Conservation (phyloP, 2,797 vertebrate species). For the Halcyon badia region DNA sequence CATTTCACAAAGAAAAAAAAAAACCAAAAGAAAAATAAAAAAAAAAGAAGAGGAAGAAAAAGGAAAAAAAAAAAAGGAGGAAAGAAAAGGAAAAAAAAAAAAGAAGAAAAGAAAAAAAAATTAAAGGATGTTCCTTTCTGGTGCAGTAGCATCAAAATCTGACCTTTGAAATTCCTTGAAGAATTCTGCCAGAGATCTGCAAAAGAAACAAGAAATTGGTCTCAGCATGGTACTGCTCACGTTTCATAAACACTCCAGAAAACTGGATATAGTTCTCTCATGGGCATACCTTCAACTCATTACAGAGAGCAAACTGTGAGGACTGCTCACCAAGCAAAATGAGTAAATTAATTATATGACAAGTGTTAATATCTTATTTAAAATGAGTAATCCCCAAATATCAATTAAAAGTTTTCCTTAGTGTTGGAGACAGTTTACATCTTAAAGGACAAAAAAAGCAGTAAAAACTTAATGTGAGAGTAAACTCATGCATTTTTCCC, state of each 20-base stretch:
- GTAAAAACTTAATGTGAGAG: neutral
- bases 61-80: neutral
- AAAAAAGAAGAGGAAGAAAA: too few relatives aligned
- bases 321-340: constrained; percentile 10
- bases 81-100: neutral
- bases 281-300: neutral
- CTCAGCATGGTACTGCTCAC: neutral
- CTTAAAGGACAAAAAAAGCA: neutral
- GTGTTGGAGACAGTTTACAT: neutral
- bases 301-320: constrained; percentile 22
- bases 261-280: neutral
- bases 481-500: neutral
- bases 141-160: neutral
- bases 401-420: constrained; percentile 20
- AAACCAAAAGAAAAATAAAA: neutral
- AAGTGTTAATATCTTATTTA: neutral
- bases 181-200: neutral
- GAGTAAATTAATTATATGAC: constrained; percentile 31
- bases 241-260: neutral
- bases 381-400: constrained; percentile 5
- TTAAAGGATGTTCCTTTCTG: neutral
- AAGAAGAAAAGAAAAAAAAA: neutral
- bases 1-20: neutral
- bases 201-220: neutral
- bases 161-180: neutral